Base-by-base conservation (phyloP, 2,888 invertebrate species). In the Drosophila demipolita region DNA sequence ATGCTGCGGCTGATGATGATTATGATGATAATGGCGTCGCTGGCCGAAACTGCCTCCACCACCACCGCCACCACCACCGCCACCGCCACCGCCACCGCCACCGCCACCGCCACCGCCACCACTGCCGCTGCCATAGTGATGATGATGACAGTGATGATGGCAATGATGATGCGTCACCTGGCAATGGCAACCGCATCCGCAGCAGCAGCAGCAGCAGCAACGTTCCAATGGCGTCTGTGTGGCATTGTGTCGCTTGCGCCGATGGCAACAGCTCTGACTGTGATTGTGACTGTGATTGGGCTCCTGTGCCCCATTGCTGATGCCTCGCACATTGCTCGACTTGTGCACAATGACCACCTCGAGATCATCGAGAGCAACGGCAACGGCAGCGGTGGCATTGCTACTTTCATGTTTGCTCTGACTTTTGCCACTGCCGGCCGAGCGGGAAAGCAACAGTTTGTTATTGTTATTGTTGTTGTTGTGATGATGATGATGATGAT, bases 231-330 rank as follows among this genome's bases (percentile, higher is more conserved):
- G 70, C 12, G 92, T 92, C 71, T 92, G 92, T 15, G 92, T 92
- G 26, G 92, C 92, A 83, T 92, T 92, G 68, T 92, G 92, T 0
- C 92, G 90, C 60, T 90, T 91, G 8, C 90, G 76, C 29, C 89
- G 81, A 62, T 80, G 73, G 42, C 87, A 88, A n/a, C 78, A 80
- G 32, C 62, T 66, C 45, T 40, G 40, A 17, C 20, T 45, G 9
- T 67, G 67, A 9, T 38, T 42, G 8, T 55, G 38, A 45, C 23
- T 15, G 8, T 15, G 45, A 23, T 23, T 45, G 32, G 45, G 40
- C 12, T 75, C 63, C n/a, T 53, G 75, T 23, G 45, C 23, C 8
- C 59, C 75, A 15, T 75, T 75, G 59, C 62, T 67, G 6, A 65
- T 11, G 12, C 71, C 48, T 17, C 60, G 69, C 11, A 54, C 61